phyloP scores from a whole-genome alignment of 2,113 vertebrate genomes.

The Aleadryas rufinucha region DNA sequence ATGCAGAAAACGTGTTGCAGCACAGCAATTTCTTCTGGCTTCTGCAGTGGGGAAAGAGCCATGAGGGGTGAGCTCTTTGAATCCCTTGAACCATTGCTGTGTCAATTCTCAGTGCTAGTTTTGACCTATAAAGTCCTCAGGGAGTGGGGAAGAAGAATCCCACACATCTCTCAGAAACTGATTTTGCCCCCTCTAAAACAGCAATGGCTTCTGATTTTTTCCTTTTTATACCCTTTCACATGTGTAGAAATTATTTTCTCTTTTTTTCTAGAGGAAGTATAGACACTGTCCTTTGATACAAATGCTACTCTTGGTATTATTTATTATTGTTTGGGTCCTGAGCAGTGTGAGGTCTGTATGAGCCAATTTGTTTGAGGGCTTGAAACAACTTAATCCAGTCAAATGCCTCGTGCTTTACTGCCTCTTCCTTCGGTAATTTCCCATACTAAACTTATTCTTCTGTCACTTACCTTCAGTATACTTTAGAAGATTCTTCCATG shows the following conservation, averaged over 20 bases:
- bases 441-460: not conserved
- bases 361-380: not conserved
- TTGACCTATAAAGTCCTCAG: not conserved
- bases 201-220: not conserved
- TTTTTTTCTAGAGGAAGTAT: not conserved
- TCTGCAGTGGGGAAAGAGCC: not conserved
- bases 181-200: fast-evolving
- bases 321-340: not conserved
- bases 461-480: not conserved
- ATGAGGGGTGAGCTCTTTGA: not conserved
- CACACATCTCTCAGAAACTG: not conserved
- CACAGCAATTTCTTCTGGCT: not conserved
- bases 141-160: not conserved
- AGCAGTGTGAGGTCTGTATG: not conserved
- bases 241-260: not conserved
- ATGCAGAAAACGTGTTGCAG: not conserved
- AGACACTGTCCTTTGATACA: not conserved
- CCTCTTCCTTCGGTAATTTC: not conserved
- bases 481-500: not conserved
- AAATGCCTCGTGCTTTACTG: not conserved
- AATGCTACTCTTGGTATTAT: not conserved
- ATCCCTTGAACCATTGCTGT: not conserved
- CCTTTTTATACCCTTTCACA: not conserved
- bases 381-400: not conserved
- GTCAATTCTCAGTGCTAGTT: not conserved